Conservation (phyloP, 2,797 vertebrate genomes). For the Pangasius krempfi region DNA sequence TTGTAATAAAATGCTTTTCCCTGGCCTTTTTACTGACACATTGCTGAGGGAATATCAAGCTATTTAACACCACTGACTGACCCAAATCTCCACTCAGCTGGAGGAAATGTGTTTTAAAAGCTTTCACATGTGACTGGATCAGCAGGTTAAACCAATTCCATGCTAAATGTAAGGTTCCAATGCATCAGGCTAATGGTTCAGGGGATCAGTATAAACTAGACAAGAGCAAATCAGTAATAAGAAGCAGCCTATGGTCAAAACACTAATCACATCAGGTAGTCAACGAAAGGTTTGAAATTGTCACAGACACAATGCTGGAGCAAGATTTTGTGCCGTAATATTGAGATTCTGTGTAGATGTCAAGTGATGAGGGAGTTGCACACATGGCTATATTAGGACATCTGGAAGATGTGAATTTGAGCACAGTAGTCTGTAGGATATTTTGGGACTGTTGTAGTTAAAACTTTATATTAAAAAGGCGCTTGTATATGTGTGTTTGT, state of each 20-base stretch:
- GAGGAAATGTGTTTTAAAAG: constrained; percentile 54
- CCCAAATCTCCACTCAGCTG: constrained; percentile 56
- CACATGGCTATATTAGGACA: neutral
- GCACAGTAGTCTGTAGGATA: neutral
- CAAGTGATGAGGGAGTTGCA: neutral
- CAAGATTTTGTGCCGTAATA: neutral
- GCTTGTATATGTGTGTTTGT: neutral
- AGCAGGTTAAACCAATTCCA: constrained; percentile 41
- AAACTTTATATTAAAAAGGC: neutral
- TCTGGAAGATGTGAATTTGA: neutral
- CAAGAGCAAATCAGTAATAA: neutral
- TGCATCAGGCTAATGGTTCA: neutral
- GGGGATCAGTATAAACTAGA: neutral
- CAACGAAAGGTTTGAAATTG: neutral
- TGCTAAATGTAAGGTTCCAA: neutral
- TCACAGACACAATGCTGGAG: neutral
- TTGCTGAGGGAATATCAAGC: constrained; percentile 30
- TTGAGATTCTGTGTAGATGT: neutral
- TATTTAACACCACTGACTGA: constrained; percentile 32
- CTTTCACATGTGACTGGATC: constrained; percentile 51
- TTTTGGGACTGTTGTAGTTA: neutral
- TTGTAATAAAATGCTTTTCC: constrained; percentile 27
- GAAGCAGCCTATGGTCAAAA: neutral
- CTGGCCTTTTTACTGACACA: constrained; percentile 44
- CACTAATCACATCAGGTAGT: neutral